Evolutionary conservation across 2,113 vertebrate species (phyloP).

Genomic region (Zosterops japonicus): DNA sequence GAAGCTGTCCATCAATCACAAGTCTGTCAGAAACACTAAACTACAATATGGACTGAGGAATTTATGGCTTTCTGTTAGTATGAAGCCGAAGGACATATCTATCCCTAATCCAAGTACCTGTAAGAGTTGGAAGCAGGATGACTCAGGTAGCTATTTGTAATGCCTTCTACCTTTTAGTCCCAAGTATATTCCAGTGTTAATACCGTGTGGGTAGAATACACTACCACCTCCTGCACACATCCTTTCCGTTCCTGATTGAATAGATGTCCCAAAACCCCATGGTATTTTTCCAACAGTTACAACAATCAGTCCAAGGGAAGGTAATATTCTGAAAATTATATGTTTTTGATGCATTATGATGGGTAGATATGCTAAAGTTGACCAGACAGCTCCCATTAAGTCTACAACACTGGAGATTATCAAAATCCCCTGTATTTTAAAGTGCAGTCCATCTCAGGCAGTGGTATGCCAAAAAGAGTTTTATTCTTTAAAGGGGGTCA

Average conservation of each 20-base stretch:
- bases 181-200: not conserved
- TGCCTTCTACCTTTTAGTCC: not conserved
- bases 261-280: not conserved
- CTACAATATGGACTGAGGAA: not conserved
- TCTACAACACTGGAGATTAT: not conserved
- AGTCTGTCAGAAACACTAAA: not conserved
- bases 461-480: not conserved
- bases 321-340: not conserved
- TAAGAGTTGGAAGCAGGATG: not conserved
- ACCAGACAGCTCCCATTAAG: not conserved
- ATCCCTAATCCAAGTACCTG: not conserved
- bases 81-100: not conserved
- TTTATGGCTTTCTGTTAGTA: not conserved
- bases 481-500: not conserved
- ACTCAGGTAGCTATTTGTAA: not conserved
- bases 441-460: not conserved
- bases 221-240: not conserved
- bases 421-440: not conserved
- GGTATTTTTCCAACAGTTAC: not conserved
- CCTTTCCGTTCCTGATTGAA: not conserved
- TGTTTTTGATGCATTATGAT: not conserved
- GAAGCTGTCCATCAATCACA: not conserved
- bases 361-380: not conserved
- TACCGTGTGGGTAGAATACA: not conserved
- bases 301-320: not conserved